Evolutionary conservation across 2,888 invertebrate species (phyloP), one percentile per base, ranked within the genome.

Genomic region (Drosophila demipolita): DNA sequence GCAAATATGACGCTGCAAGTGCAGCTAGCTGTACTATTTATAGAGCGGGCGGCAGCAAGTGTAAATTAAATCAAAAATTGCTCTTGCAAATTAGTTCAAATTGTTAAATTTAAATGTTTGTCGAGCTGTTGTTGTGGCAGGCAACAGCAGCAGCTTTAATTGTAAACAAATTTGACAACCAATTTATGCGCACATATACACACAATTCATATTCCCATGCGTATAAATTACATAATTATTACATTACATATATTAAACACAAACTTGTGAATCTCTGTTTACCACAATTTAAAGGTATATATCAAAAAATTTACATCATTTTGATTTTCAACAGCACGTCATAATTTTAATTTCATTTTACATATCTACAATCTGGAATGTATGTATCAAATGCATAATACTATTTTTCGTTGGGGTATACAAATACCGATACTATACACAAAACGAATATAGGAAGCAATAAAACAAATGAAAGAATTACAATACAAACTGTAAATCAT

Each of bases 401-500:
- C 15, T 1, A 8, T 23, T 45, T 23, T 23, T 8, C 7, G 20
- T 15, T 23, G 8, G 45, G 15, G 45, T 7, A 45, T 45, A 15
- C 1, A 45, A 23, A 45, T 45, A 12, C 1, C 45, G 8, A 59
- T 35, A 29, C 20, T 55, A 32, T 29, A 53, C 50, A 54, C 68
- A 60, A 68, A 69, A 60, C 63, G 32, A 78, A 87, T 70, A 88
- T 86, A 76, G 86, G 84, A 81, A 75, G 70, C 67, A 81, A 76
- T 68, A 73, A 80, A 80, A 40, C 33, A 53, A 57, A 54, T 36
- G 42, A 78, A 73, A 65, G 45, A 69, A 75, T 78, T 80, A 75
- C 87, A 82, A 72, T 79, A 87, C 72, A 73, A 73, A 78, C 77
- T 83, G 78, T 65, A 81, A 82, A 82, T 84, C 26, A 66, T 58